Evolutionary conservation across 1,140 invertebrate species (phyloP).

Genomic region (Trichogramma pretiosum): DNA sequence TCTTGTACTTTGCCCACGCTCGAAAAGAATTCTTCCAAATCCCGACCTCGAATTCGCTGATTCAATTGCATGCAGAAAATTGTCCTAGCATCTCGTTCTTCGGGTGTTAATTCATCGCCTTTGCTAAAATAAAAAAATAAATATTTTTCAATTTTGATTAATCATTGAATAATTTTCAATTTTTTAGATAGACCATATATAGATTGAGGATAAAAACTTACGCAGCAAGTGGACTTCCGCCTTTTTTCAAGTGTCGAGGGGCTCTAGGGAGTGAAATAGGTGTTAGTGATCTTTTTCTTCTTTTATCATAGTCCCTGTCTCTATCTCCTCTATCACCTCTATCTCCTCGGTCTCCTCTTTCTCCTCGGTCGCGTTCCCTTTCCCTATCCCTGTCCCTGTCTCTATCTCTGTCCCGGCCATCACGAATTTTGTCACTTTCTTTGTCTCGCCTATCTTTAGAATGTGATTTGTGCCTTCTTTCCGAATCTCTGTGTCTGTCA

Average conservation of each 20-base stretch:
- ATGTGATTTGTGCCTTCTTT: slow-evolving; percentile 36
- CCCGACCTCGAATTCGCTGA: slow-evolving; percentile 85
- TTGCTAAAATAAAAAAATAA: slow-evolving; percentile 18
- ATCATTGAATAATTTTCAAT: not conserved
- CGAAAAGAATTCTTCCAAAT: slow-evolving; percentile 98
- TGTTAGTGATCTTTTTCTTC: slow-evolving; percentile 44
- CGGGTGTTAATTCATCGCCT: slow-evolving; percentile 78
- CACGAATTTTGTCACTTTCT: slow-evolving; percentile 34
- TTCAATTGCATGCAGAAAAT: slow-evolving; percentile 98
- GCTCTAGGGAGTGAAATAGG: slow-evolving; percentile 42
- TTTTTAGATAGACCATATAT: not conserved
- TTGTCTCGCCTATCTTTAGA: slow-evolving; percentile 41
- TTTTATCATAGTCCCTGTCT: slow-evolving; percentile 39
- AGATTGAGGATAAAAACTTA: slow-evolving; percentile 28
- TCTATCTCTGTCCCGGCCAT: slow-evolving; percentile 39
- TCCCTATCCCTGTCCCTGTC: slow-evolving; percentile 37
- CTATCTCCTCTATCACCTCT: slow-evolving; percentile 34
- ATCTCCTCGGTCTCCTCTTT: slow-evolving; percentile 25
- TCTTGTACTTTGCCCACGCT: slow-evolving; percentile 97
- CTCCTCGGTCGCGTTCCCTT: slow-evolving; percentile 30
- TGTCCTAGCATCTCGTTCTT: slow-evolving; percentile 95
- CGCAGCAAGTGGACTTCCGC: slow-evolving; percentile 40
- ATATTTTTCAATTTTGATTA: not conserved
- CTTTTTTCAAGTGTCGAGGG: slow-evolving; percentile 43
- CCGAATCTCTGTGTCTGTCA: slow-evolving; percentile 38